Evolutionary conservation across 2,888 invertebrate species (phyloP).

Genomic region (Portevinia maculata): DNA sequence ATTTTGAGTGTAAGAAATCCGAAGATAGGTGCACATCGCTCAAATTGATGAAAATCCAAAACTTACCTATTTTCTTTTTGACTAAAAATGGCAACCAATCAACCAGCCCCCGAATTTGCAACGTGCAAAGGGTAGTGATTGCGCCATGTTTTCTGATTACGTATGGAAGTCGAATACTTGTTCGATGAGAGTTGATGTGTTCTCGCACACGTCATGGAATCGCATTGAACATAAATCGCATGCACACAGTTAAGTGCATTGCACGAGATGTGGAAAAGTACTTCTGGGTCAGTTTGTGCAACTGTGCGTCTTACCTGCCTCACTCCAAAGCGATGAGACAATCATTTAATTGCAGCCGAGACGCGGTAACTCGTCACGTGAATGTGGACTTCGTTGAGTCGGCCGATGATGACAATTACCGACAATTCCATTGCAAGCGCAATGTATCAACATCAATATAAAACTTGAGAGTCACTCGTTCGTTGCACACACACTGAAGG

Average conservation of each 20-base stretch:
- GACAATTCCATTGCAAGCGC: conserved; percentile 60
- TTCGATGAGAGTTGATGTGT: neutral
- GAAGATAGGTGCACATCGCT: neutral
- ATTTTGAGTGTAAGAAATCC: neutral
- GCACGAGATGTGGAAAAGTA: conserved; percentile 70
- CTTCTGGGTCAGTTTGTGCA: conserved; percentile 64
- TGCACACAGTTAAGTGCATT: neutral
- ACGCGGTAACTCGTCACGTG: conserved; percentile 59
- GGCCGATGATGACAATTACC: conserved; percentile 21
- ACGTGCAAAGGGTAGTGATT: neutral
- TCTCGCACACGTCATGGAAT: conserved; percentile 40
- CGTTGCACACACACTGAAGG: conserved; percentile 15
- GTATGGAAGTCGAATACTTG: neutral
- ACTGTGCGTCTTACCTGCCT: conserved; percentile 14
- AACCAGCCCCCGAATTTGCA: neutral
- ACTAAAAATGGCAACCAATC: neutral
- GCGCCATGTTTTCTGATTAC: conserved; percentile 1
- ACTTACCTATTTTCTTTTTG: conserved; percentile 26
- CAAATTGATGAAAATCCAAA: conserved; percentile 11
- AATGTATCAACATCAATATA: conserved; percentile 3
- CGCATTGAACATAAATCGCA: conserved; percentile 21
- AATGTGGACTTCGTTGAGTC: conserved; percentile 47
- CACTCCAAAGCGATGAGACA: conserved; percentile 42
- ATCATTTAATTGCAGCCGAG: conserved; percentile 58
- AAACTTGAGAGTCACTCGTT: conserved; percentile 25